Percentiles rank a stretch among this genome's conserved stretches.
Evolutionary conservation across 2,113 vertebrate species (phyloP).

Genomic region (Eulemur macaco): DNA sequence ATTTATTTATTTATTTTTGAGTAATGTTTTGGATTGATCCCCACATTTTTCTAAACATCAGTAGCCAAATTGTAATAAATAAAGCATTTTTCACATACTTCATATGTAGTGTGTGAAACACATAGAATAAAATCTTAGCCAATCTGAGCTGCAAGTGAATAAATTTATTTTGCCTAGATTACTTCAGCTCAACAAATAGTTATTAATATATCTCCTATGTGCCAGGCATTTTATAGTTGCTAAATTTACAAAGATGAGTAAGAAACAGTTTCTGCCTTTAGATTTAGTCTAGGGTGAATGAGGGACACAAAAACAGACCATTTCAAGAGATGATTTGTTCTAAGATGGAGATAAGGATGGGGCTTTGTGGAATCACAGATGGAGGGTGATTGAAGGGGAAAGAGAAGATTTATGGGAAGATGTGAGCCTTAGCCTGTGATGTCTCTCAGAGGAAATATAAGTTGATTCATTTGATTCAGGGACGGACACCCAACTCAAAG

Average conservation of each 20-base stretch:
- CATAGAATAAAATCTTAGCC: constrained; percentile 50
- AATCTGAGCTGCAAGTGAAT: background rate
- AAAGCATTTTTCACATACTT: constrained; percentile 56
- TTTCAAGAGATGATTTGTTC: background rate
- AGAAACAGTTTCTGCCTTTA: constrained; percentile 29
- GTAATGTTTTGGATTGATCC: constrained; percentile 68
- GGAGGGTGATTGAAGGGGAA: background rate
- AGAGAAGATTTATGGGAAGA: background rate
- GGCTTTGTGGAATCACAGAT: background rate
- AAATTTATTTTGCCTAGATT: constrained; percentile 51
- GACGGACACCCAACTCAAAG: background rate
- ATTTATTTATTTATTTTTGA: constrained; percentile 71
- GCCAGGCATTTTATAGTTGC: background rate
- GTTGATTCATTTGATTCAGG: background rate
- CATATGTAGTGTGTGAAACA: constrained; percentile 33
- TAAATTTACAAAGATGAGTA: constrained; percentile 26
- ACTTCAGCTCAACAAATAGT: constrained; percentile 4
- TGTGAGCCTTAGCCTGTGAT: background rate
- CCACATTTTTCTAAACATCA: constrained; percentile 64
- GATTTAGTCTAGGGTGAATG: background rate
- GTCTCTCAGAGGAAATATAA: background rate
- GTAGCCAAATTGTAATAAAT: constrained; percentile 63
- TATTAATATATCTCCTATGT: background rate
- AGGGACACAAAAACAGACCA: background rate
- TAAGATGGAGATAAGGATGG: background rate